Base-by-base conservation (phyloP, 2,888 invertebrate genomes). In the Nezara viridula region DNA sequence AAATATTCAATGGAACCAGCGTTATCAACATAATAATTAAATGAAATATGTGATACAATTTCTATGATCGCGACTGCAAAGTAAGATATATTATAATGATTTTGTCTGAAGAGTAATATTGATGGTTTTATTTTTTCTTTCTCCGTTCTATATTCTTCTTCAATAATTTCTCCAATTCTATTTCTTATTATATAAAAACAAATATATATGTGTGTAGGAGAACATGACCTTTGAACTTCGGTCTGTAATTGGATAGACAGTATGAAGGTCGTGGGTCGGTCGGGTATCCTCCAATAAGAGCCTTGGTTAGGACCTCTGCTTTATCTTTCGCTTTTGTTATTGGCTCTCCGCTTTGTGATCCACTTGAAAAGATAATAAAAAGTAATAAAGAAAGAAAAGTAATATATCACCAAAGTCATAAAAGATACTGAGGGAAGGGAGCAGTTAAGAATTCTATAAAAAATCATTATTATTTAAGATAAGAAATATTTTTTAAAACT, bases 201-300 rank as follows among this genome's bases (percentile, higher is more conserved):
- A 44, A 44, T 7, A 44, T 7, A 44, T 3, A 7, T 2, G 12
- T 27, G 27, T 60, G 60, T 60, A 14, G 27, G 12, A 12, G 27
- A n/a, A 60, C 12, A 27, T 60, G 60, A 60, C 60, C 60, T 60
- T 60, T 60, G 60, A 60, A 60, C 60, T 60, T 60, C 27, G 60
- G 27, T 60, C n/a, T 16, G 66, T 73, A 73, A 73, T 73, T 73
- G 66, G 37, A 73, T 19, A 27, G 16, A 27, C 9, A 14, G 19
- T 73, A 37, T 60, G 60, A 60, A 21, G 66, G 66, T 73, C 32
- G 37, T 2, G 19, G 19, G n/a, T n/a, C n/a, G n/a, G n/a, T n/a
- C n/a, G 19, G 14, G 19, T n/a, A 60, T 60, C 27, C 27, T 14
- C 60, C 60, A 60, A 60, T 60, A 60, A 73, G 37, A 37, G 21